Base-by-base conservation (phyloP, 2,113 vertebrate species). In the Hippolais icterina region DNA sequence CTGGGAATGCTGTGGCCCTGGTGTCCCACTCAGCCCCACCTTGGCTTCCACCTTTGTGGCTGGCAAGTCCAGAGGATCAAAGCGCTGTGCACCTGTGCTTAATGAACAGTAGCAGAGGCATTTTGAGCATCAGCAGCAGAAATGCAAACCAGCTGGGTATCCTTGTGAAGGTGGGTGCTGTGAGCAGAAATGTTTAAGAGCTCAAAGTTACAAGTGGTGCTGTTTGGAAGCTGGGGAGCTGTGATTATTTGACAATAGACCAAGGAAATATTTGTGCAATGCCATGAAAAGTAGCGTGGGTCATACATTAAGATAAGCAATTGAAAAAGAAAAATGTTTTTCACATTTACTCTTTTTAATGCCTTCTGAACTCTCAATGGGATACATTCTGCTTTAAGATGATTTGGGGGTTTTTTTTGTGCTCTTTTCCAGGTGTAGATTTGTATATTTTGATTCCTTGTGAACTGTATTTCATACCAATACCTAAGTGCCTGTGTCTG, bases 1-100 rank as follows among this genome's bases (percentile, higher is more conserved):
- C 46, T 52, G 42, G 33, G 21, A 29, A 4, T 1, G 3, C 12
- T 6, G 0, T 14, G 41, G 31, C 18, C 33, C 23, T n/a, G 6
- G 4, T 27, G 33, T 21, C 47, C n/a, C 10, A 3, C 24, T n/a
- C 49, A 14, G 53, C 35, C 46, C 3, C 15, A 8, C 17, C 21
- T 70, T 12, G 61, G 42, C 49, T 87, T 74, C 66, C 68, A 41
- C n/a, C 12, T 74, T 35, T 33, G 41, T 0, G 61, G 49, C 42
- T 50, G n/a, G 13, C 56, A 60, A 12, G 37, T 21, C 46, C 42
- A 27, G 49, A 52, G 53, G 33, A 23, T 11, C 11, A 15, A 49
- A 70, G 19, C 12, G 52, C 28, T 21, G 15, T 31, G 23, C n/a
- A 20, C 33, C 35, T 80, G 49, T 1, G 1, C 31, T 47, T 63